phyloP scores from a whole-genome alignment of 2,113 vertebrate genomes.

The Abramis brama region DNA sequence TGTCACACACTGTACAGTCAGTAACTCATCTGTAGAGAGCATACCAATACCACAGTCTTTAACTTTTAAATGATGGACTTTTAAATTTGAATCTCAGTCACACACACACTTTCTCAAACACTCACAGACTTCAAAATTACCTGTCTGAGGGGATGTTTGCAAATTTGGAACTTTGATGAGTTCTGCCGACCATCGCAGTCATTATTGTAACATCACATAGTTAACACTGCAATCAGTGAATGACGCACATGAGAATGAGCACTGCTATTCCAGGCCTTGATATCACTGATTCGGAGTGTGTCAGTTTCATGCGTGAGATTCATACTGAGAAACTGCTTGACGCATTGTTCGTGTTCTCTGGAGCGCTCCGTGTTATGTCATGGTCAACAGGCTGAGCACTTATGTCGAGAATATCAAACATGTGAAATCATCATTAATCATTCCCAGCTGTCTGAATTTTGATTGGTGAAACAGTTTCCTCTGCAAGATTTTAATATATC shows the following conservation, averaged over 20 bases:
- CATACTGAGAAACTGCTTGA: slow-evolving; percentile 12
- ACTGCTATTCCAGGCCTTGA: slow-evolving; percentile 1
- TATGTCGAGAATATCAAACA: background rate
- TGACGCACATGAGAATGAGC: slow-evolving; percentile 17
- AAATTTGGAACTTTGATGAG: background rate
- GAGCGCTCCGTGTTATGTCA: slow-evolving; percentile 2
- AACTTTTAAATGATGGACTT: background rate
- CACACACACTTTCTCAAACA: background rate
- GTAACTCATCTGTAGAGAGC: background rate
- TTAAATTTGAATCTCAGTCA: background rate
- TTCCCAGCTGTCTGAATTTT: slow-evolving; percentile 10
- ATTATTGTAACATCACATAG: background rate
- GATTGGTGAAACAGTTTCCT: background rate
- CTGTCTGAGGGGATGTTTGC: background rate
- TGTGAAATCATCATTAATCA: background rate
- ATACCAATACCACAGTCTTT: background rate
- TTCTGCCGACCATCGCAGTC: background rate
- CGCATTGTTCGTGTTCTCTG: slow-evolving; percentile 7
- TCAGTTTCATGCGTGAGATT: slow-evolving; percentile 3
- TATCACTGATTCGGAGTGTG: slow-evolving; percentile 34
- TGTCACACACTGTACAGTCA: background rate
- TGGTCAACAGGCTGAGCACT: background rate
- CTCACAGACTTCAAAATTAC: background rate
- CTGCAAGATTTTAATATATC: background rate
- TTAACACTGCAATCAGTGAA: background rate